Base-by-base conservation (phyloP, 1,140 invertebrate species). In the Drosophila chauvacae region DNA sequence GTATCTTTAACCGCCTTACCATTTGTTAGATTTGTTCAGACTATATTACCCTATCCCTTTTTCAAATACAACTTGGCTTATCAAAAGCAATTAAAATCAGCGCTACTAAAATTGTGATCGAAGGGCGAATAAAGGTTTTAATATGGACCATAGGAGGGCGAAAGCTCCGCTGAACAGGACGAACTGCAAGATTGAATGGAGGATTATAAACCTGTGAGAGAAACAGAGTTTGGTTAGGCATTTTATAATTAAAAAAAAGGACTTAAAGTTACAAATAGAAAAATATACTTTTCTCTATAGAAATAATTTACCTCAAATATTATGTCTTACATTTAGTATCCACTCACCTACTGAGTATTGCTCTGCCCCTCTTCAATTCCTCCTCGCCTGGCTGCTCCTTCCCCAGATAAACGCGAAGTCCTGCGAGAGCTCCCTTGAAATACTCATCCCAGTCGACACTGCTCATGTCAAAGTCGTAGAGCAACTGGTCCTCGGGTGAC, bases 401-500 rank as follows among this genome's bases (percentile, higher is more conserved):
- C 2, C 96, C 92, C n/a, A 97, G 68, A 81, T 95, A 96, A 5
- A 95, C 91, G 41, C 96, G 93, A 20, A 96, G 90, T 37, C 96
- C 96, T 73, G 92, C 84, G 3, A 95, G 92, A 41, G 95, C 94
- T 10, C 91, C 91, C 16, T 92, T 81, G 13, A 95, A 93, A 76
- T 95, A 95, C 23, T 94, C 91, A 2, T 93, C 81, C 96, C 96
- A 97, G 51, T 95, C 93, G 45, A 97, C 88, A 1, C 94, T 92
- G 0, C 84, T 88, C 68, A 97, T 94, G 73, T 95, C 95, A 81
- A 96, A 96, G 11, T 93, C 93, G 80, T 96, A 97, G 0, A 95
- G 83, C 7, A 93, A 84, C 60, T 94, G 93, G 81, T 97, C 97
- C 33, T 93, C 88, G 0, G 80, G 72, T 0, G 94, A 93, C 45